phyloP scores from a whole-genome alignment of 1,140 invertebrate species.

The Drosophila teissieri region DNA sequence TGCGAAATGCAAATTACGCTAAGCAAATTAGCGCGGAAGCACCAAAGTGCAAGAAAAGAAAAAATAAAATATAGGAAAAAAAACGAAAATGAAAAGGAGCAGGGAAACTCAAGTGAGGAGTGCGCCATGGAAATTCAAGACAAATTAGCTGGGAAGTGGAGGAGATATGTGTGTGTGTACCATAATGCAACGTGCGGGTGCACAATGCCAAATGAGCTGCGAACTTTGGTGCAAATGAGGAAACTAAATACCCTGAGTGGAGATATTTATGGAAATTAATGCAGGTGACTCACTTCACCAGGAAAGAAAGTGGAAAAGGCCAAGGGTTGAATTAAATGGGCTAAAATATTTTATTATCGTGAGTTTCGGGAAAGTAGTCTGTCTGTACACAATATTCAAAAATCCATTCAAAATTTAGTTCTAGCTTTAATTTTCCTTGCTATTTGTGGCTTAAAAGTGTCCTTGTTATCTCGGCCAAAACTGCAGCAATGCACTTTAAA shows the following conservation, averaged over 20 bases:
- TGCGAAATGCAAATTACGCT: slow-evolving; percentile 78
- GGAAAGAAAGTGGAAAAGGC: neutral
- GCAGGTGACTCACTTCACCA: neutral
- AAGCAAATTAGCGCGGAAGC: slow-evolving; percentile 78
- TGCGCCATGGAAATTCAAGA: slow-evolving; percentile 58
- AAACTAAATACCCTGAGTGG: slow-evolving; percentile 26
- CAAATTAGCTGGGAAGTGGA: slow-evolving; percentile 65
- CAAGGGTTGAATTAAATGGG: neutral
- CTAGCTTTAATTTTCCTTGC: neutral
- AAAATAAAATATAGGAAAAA: slow-evolving; percentile 22
- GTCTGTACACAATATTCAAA: too few species aligned
- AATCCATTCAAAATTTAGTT: too few species aligned
- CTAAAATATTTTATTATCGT: neutral
- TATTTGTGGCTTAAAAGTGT: neutral
- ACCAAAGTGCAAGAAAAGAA: slow-evolving; percentile 64
- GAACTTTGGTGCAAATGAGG: slow-evolving; percentile 22
- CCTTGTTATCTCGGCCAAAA: neutral
- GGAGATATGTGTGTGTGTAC: neutral
- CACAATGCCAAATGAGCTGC: slow-evolving; percentile 25
- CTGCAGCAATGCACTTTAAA: slow-evolving; percentile 7
- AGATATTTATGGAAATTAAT: slow-evolving; percentile 29
- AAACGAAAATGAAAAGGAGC: neutral
- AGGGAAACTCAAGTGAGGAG: slow-evolving; percentile 11
- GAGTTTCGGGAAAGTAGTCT: neutral
- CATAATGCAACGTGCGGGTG: slow-evolving; percentile 8